phyloP scores from a whole-genome alignment of 2,888 invertebrate species.

The Thereva nobilitata region DNA sequence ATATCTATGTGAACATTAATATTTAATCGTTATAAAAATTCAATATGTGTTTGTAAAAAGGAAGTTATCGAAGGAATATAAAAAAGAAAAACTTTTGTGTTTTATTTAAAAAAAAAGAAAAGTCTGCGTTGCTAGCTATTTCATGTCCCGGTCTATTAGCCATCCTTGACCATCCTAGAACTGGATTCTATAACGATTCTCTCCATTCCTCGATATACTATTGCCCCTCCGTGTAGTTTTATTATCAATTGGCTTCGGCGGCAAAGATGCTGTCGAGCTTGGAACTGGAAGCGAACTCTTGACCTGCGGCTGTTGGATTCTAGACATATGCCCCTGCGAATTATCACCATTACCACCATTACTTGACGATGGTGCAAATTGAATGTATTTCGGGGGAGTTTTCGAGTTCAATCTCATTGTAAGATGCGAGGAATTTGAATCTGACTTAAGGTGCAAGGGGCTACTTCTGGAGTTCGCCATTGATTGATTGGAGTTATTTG shows the following conservation, averaged over 20 bases:
- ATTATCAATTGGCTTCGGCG: slow-evolving; percentile 43
- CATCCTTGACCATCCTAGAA: slow-evolving; percentile 39
- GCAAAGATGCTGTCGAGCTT: slow-evolving; percentile 37
- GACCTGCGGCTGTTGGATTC: slow-evolving; percentile 38
- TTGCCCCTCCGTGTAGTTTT: slow-evolving; percentile 40
- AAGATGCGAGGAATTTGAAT: slow-evolving; percentile 37
- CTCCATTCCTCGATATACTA: slow-evolving; percentile 43
- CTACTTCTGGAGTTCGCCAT: slow-evolving; percentile 22
- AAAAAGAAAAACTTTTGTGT: too few species aligned
- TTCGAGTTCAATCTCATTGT: slow-evolving; percentile 39
- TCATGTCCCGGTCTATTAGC: background rate
- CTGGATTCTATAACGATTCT: slow-evolving; percentile 46
- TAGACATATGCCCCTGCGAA: slow-evolving; percentile 27
- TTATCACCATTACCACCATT: background rate
- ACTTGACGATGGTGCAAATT: slow-evolving; percentile 35
- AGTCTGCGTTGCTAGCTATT: background rate
- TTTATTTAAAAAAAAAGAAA: background rate
- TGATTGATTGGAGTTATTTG: slow-evolving; percentile 42
- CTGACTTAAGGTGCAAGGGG: slow-evolving; percentile 41
- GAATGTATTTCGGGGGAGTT: slow-evolving; percentile 44
- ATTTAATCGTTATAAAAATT: slow-evolving; percentile 4
- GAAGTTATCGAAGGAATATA: too few species aligned
- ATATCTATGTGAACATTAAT: background rate
- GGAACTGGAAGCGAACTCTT: slow-evolving; percentile 36
- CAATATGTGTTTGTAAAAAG: background rate